Conservation (phyloP, 23 tunicate genomes). For the Trididemnum nubilum region DNA sequence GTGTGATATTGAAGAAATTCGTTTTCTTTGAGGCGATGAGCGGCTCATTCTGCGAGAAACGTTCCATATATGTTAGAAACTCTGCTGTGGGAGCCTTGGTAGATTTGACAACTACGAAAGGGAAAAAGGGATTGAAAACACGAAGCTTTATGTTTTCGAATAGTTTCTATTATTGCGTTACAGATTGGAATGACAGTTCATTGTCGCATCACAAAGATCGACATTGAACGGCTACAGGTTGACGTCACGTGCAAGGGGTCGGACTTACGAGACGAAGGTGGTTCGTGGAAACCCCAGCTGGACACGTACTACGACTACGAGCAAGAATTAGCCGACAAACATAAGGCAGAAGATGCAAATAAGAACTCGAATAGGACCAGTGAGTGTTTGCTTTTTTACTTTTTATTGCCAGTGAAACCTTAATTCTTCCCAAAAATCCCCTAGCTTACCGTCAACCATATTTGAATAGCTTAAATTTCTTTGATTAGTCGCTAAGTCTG, state of each 20-base stretch:
- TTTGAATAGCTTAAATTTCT: neutral
- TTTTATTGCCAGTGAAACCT: neutral
- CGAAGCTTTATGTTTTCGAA: no score
- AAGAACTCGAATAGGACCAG: constrained; percentile 81
- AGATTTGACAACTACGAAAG: no score
- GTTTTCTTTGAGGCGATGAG: no score
- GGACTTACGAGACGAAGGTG: constrained; percentile 87
- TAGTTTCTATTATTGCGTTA: neutral
- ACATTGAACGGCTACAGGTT: constrained; percentile 80
- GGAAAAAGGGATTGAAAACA: no score
- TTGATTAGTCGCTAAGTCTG: neutral
- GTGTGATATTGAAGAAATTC: no score
- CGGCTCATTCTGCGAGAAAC: no score
- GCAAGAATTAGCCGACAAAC: constrained; percentile 49
- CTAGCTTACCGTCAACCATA: no score
- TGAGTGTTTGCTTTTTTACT: no score
- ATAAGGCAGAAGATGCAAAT: constrained; percentile 55
- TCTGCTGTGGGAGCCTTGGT: no score
- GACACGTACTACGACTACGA: constrained; percentile 84
- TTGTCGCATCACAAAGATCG: constrained; percentile 69
- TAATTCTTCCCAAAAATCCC: no score
- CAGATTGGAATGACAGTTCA: constrained; percentile 88
- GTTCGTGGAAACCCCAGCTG: constrained; percentile 47
- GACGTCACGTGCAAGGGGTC: constrained; percentile 74
- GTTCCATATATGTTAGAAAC: no score